Percentiles rank a stretch among this genome's conserved stretches.
phyloP scores from a whole-genome alignment of 1,140 invertebrate genomes.

The Cydia fagiglandana region DNA sequence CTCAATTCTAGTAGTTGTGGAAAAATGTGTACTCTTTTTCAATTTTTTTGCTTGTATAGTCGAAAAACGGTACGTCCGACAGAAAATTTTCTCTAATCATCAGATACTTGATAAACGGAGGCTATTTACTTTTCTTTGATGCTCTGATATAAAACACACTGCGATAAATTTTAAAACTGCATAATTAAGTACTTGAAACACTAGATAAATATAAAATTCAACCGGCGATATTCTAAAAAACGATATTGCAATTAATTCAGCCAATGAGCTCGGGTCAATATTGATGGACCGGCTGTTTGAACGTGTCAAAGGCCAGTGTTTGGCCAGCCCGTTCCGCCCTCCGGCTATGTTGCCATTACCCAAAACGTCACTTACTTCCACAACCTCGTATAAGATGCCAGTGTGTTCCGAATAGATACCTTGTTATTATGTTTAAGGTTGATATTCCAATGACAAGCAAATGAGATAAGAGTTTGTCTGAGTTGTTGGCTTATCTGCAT shows the following conservation, averaged over 20 bases:
- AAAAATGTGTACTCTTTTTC: too few relatives aligned
- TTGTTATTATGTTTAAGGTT: neutral
- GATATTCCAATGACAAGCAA: neutral
- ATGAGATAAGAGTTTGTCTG: neutral
- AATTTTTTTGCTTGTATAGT: too few relatives aligned
- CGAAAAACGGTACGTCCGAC: too few relatives aligned
- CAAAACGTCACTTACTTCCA: neutral
- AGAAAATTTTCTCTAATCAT: too few relatives aligned
- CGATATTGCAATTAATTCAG: neutral
- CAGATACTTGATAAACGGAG: too few relatives aligned
- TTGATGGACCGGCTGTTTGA: neutral
- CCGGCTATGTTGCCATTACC: conserved; percentile 34
- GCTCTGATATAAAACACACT: too few relatives aligned
- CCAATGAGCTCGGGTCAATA: conserved; percentile 13
- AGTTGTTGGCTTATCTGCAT: neutral
- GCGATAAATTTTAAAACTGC: too few relatives aligned
- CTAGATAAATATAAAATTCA: neutral
- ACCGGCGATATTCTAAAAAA: neutral
- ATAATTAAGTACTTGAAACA: neutral
- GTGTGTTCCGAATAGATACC: neutral
- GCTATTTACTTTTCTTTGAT: too few relatives aligned
- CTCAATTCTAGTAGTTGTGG: too few relatives aligned
- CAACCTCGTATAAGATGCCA: neutral
- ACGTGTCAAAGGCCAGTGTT: conserved; percentile 22
- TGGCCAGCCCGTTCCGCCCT: conserved; percentile 39